phyloP scores from a whole-genome alignment of 2,797 vertebrate species.

The Poeciliopsis infans region DNA sequence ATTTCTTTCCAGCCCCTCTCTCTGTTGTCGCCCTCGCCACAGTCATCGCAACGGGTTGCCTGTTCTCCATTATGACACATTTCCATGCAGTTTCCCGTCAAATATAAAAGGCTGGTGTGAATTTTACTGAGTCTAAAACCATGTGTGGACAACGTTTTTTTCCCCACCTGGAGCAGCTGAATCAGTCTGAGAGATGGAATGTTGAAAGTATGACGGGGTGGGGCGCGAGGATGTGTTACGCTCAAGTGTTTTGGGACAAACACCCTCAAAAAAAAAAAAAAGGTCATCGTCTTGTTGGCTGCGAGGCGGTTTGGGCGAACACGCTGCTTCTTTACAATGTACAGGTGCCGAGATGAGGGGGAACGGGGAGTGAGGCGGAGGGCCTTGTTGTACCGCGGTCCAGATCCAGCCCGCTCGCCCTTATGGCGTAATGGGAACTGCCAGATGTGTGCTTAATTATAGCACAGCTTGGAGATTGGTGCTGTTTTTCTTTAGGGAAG shows the following conservation, averaged over 20 bases:
- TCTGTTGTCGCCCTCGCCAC: slow-evolving; percentile 47
- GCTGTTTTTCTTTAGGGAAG: slow-evolving; percentile 80
- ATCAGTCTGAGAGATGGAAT: slow-evolving; percentile 53
- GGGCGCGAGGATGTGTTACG: slow-evolving; percentile 69
- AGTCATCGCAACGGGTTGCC: slow-evolving; percentile 61
- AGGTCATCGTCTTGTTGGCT: slow-evolving; percentile 60
- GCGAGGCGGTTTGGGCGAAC: slow-evolving; percentile 57
- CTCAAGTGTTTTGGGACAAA: slow-evolving; percentile 77
- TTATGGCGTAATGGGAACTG: slow-evolving; percentile 83
- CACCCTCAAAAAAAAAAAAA: slow-evolving; percentile 37
- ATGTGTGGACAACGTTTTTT: slow-evolving; percentile 64
- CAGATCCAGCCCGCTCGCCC: slow-evolving; percentile 61
- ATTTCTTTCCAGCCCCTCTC: slow-evolving; percentile 18
- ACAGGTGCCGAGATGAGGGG: slow-evolving; percentile 76
- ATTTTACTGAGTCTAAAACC: slow-evolving; percentile 79
- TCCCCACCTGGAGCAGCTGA: slow-evolving; percentile 59
- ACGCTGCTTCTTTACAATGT: slow-evolving; percentile 76
- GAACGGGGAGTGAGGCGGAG: slow-evolving; percentile 57
- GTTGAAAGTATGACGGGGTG: slow-evolving; percentile 49
- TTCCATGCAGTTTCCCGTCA: slow-evolving; percentile 74
- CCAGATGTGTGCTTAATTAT: slow-evolving; percentile 83
- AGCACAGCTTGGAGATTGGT: slow-evolving; percentile 67
- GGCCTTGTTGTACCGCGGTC: slow-evolving; percentile 68
- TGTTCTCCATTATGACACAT: slow-evolving; percentile 73
- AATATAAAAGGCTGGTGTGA: slow-evolving; percentile 78